Evolutionary conservation across 2,113 vertebrate genomes (phyloP).

Genomic region (Nothobranchius kuhntae): DNA sequence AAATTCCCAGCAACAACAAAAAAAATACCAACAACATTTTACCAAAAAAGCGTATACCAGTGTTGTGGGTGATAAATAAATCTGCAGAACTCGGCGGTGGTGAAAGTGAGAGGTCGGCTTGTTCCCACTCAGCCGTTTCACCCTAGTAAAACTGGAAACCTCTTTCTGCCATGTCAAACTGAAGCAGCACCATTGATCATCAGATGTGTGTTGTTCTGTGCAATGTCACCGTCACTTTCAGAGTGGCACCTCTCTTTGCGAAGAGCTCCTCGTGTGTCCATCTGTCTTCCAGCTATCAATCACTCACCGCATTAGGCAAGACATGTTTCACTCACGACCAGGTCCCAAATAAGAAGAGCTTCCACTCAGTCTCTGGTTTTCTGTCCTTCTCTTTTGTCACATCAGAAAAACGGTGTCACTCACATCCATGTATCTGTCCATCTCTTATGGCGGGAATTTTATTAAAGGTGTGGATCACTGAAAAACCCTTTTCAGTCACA

Average conservation of each 20-base stretch:
- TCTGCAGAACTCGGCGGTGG: too few species aligned
- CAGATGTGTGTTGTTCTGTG: conserved; percentile 61
- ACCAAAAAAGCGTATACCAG: conserved; percentile 6
- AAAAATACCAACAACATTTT: conserved; percentile 17
- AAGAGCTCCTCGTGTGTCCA: conserved; percentile 57
- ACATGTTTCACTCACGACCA: conserved; percentile 60
- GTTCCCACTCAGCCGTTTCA: conserved; percentile 25
- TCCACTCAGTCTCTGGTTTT: conserved; percentile 21
- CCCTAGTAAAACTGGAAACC: conserved; percentile 36
- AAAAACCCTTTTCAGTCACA: too few species aligned
- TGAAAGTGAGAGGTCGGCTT: conserved; percentile 37
- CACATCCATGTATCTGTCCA: conserved; percentile 40
- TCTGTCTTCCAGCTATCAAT: conserved; percentile 54
- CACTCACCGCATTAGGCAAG: conserved; percentile 64
- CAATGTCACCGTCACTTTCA: conserved; percentile 67
- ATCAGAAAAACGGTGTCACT: conserved; percentile 12
- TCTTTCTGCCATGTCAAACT: conserved; percentile 45
- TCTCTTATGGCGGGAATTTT: conserved; percentile 51
- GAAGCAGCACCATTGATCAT: conserved; percentile 63
- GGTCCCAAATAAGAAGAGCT: conserved; percentile 50
- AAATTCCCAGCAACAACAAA: conserved; percentile 1
- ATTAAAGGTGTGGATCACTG: conserved; percentile 13
- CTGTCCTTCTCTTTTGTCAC: conserved; percentile 15
- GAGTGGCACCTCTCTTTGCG: conserved; percentile 56
- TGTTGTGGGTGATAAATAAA: background rate